Percentiles rank a stretch among this genome's conserved stretches.
phyloP scores from a whole-genome alignment of 2,888 invertebrate genomes.

The Philonicus albiceps region DNA sequence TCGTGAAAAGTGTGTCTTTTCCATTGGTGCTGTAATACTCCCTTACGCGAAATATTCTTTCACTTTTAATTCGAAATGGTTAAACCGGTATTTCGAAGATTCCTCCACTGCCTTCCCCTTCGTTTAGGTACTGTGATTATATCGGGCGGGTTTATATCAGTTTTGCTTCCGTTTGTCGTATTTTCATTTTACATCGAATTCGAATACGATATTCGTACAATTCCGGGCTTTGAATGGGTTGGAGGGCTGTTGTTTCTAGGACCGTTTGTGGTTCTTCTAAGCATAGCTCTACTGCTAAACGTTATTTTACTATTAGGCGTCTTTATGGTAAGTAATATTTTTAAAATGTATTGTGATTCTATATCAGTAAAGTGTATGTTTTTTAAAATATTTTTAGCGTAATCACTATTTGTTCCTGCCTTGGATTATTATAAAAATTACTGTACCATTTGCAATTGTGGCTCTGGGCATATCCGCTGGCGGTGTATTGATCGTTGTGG shows the following conservation, averaged over 20 bases:
- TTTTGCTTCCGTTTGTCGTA: background rate
- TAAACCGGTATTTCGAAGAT: background rate
- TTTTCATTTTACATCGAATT: background rate
- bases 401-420: slow-evolving; percentile 15
- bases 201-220: background rate
- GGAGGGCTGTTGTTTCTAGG: background rate
- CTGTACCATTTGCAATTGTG: background rate
- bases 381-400: slow-evolving; percentile 3
- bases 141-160: background rate
- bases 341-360: background rate
- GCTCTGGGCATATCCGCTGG: background rate
- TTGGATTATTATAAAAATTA: background rate
- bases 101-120: background rate
- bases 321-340: background rate
- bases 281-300: background rate
- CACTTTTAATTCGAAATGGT: background rate
- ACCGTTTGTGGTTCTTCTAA: background rate
- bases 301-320: background rate
- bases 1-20: background rate
- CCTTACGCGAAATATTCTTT: background rate
- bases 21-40: background rate
- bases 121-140: background rate
- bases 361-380: background rate
- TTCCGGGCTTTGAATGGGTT: background rate
- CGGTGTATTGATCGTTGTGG: background rate